Evolutionary conservation across 2,888 invertebrate genomes (phyloP).

Genomic region (Chalcis sispes): DNA sequence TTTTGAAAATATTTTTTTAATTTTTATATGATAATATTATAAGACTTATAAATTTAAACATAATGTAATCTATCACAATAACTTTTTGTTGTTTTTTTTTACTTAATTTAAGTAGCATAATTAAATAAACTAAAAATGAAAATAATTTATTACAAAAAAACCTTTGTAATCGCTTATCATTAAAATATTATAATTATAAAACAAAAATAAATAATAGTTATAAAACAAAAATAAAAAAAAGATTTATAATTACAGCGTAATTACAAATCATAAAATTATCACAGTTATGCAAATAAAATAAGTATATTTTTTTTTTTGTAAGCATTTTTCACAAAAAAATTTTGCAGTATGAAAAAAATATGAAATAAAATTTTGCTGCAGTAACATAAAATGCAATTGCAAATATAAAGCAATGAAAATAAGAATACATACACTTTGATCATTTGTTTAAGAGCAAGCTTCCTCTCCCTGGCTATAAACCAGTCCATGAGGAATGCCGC

Average conservation of each 20-base stretch:
- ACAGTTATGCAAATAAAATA: constrained; percentile 5
- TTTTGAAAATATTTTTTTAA: too few species aligned
- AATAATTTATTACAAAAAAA: too few species aligned
- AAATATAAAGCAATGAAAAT: constrained; percentile 49
- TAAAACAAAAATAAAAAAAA: not conserved
- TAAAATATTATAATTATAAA: too few species aligned
- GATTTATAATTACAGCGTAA: constrained; percentile 23
- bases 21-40: too few species aligned
- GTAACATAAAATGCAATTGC: constrained; percentile 22
- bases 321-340: constrained; percentile 38
- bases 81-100: too few species aligned
- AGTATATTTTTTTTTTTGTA: constrained; percentile 40
- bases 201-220: not conserved
- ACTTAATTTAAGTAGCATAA: too few species aligned
- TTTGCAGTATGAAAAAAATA: not conserved
- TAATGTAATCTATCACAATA: too few species aligned
- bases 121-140: too few species aligned
- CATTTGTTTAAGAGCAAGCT: constrained; percentile 92
- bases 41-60: too few species aligned
- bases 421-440: constrained; percentile 96
- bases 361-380: constrained; percentile 10
- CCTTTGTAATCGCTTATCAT: too few species aligned
- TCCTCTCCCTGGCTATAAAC: constrained; percentile 97
- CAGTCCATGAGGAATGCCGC: constrained; percentile 97
- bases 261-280: constrained; percentile 30